These are phyloP conservation scores for Trididemnum clinides DNA, from an alignment of 23 tunicate genomes.

Conservation along the genomic window DNA sequence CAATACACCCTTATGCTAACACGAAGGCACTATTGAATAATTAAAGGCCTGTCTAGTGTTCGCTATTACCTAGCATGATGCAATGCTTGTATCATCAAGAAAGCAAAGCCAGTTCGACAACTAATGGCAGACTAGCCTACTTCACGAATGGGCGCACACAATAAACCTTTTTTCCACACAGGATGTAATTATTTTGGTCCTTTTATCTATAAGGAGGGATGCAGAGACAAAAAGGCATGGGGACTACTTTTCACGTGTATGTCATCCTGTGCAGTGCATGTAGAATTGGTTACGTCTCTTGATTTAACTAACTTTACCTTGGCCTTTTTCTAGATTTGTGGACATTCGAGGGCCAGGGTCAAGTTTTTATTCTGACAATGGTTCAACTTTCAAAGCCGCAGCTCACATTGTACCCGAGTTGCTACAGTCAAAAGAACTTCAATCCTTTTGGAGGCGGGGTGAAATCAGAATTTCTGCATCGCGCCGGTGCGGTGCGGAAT, in stretches of 20 bases:
- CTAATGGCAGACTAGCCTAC: not conserved
- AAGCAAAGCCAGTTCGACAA: not conserved
- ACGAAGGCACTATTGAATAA: not conserved
- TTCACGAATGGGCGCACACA: not conserved
- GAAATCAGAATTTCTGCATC: too few species aligned
- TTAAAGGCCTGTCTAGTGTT: not conserved
- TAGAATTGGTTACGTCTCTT: slow-evolving; percentile 3
- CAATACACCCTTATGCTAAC: slow-evolving; percentile 1
- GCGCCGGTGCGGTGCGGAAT: too few species aligned
- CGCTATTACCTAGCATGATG: not conserved
- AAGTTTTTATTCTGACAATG: slow-evolving; percentile 7
- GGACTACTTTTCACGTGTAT: slow-evolving; percentile 11
- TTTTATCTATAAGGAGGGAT: not conserved
- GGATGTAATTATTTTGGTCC: slow-evolving; percentile 12
- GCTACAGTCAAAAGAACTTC: not conserved
- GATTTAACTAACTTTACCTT: not conserved
- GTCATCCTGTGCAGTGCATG: not conserved
- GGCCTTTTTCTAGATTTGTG: slow-evolving; percentile 8
- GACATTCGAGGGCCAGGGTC: not conserved
- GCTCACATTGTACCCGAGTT: not conserved
- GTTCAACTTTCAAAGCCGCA: not conserved
- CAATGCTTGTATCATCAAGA: not conserved
- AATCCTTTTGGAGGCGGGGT: not conserved
- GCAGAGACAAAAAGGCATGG: slow-evolving; percentile 12
- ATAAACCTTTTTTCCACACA: not conserved